Conservation (phyloP, 53 echinoderm and acorn worm genomes). For the Apostichopus leukothele region DNA sequence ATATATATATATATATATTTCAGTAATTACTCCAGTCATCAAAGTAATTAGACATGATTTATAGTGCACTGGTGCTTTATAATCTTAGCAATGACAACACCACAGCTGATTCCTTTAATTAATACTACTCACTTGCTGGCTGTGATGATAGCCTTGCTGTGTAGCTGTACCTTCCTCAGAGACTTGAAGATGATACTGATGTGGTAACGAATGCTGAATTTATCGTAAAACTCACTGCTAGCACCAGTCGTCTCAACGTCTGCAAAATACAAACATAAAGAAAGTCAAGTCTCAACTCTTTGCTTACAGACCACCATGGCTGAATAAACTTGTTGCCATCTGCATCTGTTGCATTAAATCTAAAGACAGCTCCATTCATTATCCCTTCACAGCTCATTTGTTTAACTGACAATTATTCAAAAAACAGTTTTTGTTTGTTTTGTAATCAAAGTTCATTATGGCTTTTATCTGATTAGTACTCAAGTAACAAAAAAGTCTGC, state of each 20-base stretch:
- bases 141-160: constrained; percentile 78
- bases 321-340: too few species aligned
- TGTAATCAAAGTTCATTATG: too few species aligned
- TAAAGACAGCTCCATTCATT: too few species aligned
- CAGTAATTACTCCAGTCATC: not conserved
- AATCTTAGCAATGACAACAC: too few species aligned
- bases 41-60: not conserved
- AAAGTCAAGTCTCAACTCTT: not conserved
- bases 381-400: too few species aligned
- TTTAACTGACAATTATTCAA: too few species aligned
- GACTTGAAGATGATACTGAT: constrained; percentile 99
- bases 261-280: constrained; percentile 19
- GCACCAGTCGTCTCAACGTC: constrained; percentile 96
- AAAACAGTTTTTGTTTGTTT: too few species aligned
- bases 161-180: constrained; percentile 85
- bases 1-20: not conserved
- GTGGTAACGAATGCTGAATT: constrained; percentile 98
- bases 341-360: too few species aligned
- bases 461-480: too few species aligned
- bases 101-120: too few species aligned
- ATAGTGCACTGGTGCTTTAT: too few species aligned
- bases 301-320: not conserved
- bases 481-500: too few species aligned
- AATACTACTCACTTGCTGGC: constrained; percentile 79
- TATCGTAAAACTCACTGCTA: constrained; percentile 98